phyloP scores from a whole-genome alignment of 2,797 vertebrate species.

The Falco rusticolus region DNA sequence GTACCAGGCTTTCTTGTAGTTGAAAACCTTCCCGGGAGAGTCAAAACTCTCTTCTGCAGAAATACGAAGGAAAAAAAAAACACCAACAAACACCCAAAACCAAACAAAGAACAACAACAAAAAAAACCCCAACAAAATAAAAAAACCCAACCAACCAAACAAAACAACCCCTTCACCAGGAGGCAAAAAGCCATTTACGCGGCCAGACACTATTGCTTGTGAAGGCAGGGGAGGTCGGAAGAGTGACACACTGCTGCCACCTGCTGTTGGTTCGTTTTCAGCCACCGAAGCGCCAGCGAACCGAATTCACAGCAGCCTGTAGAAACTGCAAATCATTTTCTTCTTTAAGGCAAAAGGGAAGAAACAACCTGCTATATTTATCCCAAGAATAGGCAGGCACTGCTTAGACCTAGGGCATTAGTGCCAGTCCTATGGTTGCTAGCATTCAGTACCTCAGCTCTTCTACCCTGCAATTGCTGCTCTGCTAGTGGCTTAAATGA shows the following conservation, averaged over 20 bases:
- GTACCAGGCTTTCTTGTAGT: not conserved
- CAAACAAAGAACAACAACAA: too few species aligned
- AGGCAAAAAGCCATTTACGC: not conserved
- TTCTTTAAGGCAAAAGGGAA: not conserved
- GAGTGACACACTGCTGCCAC: conserved; percentile 27
- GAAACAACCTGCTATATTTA: not conserved
- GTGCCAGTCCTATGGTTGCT: not conserved
- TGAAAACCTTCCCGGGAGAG: not conserved
- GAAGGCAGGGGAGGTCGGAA: not conserved
- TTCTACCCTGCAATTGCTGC: not conserved
- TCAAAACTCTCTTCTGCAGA: not conserved
- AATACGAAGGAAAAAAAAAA: not conserved
- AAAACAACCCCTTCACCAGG: too few species aligned
- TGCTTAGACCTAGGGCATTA: not conserved
- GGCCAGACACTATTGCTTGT: not conserved
- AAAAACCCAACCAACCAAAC: too few species aligned
- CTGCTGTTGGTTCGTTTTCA: conserved; percentile 30
- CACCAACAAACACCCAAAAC: too few species aligned
- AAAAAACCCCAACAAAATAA: too few species aligned
- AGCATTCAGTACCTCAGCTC: not conserved
- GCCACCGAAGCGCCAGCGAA: not conserved
- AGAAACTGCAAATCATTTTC: not conserved
- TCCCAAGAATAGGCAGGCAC: not conserved
- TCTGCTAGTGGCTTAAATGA: not conserved
- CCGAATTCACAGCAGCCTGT: not conserved